phyloP scores from a whole-genome alignment of 2,113 vertebrate genomes.

The Eurypyga helias region DNA sequence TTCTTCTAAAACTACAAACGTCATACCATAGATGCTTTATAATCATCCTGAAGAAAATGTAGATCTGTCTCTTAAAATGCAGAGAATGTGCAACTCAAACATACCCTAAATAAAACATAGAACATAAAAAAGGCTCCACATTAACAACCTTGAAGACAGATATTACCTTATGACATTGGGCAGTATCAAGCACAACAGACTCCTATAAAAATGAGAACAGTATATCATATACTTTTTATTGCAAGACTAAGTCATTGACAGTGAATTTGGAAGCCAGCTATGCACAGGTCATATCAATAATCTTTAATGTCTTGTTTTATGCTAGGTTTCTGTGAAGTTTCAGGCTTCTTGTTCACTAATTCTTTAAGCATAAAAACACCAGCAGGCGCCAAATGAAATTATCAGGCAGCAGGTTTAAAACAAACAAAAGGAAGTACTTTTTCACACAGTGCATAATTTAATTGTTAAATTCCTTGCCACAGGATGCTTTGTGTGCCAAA shows the following conservation, averaged over 20 bases:
- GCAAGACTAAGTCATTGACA: neutral
- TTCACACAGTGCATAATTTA: constrained; percentile 14
- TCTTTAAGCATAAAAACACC: neutral
- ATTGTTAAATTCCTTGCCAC: constrained; percentile 1
- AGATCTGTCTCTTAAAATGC: neutral
- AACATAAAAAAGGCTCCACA: neutral
- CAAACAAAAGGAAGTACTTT: constrained; percentile 51
- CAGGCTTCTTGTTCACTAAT: neutral
- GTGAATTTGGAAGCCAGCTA: neutral
- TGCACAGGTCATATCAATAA: neutral
- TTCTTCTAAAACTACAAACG: neutral
- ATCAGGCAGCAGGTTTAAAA: constrained; percentile 44
- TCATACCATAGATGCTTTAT: neutral
- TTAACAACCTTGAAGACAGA: neutral
- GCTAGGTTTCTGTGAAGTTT: neutral
- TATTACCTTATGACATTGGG: neutral
- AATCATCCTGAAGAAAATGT: neutral
- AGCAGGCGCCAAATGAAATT: neutral
- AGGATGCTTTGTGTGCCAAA: constrained; percentile 14
- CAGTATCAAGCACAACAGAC: neutral
- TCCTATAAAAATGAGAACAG: neutral
- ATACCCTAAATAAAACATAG: neutral
- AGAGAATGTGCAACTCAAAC: neutral
- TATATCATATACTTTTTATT: neutral
- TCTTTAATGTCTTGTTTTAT: neutral